These are phyloP conservation scores for Ecdyonurus torrentis DNA, from an alignment of 2,888 invertebrate species.

Conservation along the genomic window DNA sequence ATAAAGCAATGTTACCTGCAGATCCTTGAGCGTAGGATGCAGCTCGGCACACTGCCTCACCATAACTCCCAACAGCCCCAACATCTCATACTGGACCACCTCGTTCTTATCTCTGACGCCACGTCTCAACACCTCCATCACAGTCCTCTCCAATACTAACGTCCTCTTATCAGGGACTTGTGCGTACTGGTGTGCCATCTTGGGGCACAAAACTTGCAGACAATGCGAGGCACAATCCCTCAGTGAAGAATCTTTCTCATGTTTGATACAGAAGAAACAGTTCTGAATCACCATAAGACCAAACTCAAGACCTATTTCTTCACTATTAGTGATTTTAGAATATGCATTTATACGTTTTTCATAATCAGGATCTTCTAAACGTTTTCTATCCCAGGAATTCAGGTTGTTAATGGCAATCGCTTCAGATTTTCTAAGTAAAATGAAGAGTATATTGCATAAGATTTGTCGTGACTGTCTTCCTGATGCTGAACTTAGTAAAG, in stretches of 20 bases:
- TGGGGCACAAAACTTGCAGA: constrained; percentile 48
- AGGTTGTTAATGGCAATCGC: constrained; percentile 43
- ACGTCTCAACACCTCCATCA: constrained; percentile 29
- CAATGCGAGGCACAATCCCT: constrained; percentile 60
- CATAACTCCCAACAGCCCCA: constrained; percentile 60
- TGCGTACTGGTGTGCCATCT: constrained; percentile 36
- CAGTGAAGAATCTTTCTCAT: constrained; percentile 66
- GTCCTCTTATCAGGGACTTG: constrained; percentile 37
- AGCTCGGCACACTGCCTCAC: constrained; percentile 44
- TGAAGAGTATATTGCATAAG: constrained; percentile 1
- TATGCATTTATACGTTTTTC: constrained; percentile 64
- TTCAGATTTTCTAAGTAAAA: neutral
- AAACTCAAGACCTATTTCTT: constrained; percentile 37
- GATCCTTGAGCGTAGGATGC: constrained; percentile 53
- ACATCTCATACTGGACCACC: constrained; percentile 57
- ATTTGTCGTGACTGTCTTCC: constrained; percentile 11
- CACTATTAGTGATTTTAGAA: constrained; percentile 40
- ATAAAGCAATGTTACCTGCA: too few species aligned
- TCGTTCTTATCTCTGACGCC: constrained; percentile 57
- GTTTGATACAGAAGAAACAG: constrained; percentile 57
- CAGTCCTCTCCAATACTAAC: constrained; percentile 51
- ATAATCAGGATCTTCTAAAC: constrained; percentile 91
- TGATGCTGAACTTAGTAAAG: constrained; percentile 8
- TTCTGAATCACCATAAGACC: constrained; percentile 64
- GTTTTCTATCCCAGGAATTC: constrained; percentile 73